Conservation (phyloP, 2,113 vertebrate genomes). For the Scolopax mira region DNA sequence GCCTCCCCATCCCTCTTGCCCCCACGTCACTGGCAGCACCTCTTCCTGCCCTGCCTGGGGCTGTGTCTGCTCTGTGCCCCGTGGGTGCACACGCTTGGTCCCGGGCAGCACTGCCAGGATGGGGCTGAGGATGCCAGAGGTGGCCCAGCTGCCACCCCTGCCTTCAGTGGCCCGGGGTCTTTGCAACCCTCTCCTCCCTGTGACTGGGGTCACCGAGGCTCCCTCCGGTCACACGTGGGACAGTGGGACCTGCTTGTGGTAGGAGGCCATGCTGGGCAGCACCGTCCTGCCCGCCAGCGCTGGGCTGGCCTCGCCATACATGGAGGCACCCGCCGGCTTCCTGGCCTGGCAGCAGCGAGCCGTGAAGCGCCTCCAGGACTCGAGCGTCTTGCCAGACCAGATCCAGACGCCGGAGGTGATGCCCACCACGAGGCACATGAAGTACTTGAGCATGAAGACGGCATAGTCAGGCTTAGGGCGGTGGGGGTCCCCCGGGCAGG, state of each 20-base stretch:
- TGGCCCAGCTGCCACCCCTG: not conserved
- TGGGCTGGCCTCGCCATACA: slow-evolving; percentile 82
- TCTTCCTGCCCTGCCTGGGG: not conserved
- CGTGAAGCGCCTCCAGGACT: slow-evolving; percentile 90
- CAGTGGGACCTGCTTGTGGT: slow-evolving; percentile 89
- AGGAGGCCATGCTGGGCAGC: slow-evolving; percentile 76
- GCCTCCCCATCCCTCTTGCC: not conserved
- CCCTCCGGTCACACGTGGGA: slow-evolving; percentile 78
- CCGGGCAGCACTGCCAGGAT: not conserved
- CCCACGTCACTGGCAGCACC: not conserved
- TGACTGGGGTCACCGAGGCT: not conserved
- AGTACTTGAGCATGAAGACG: slow-evolving; percentile 98
- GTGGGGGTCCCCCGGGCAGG: slow-evolving; percentile 80
- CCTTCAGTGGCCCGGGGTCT: slow-evolving; percentile 8
- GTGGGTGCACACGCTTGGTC: rapidly evolving
- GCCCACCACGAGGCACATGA: slow-evolving; percentile 96
- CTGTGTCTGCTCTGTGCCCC: not conserved
- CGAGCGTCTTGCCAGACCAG: slow-evolving; percentile 94
- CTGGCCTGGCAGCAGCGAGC: slow-evolving; percentile 81
- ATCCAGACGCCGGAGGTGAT: slow-evolving; percentile 98
- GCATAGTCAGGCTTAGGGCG: slow-evolving; percentile 86
- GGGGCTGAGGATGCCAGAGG: not conserved
- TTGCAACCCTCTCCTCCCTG: not conserved
- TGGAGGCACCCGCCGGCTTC: slow-evolving; percentile 72
- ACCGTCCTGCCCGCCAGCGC: slow-evolving; percentile 81